Evolutionary conservation across 2,113 vertebrate genomes (phyloP), one percentile per base, ranked within the genome.

Genomic region (Rattus rattus): DNA sequence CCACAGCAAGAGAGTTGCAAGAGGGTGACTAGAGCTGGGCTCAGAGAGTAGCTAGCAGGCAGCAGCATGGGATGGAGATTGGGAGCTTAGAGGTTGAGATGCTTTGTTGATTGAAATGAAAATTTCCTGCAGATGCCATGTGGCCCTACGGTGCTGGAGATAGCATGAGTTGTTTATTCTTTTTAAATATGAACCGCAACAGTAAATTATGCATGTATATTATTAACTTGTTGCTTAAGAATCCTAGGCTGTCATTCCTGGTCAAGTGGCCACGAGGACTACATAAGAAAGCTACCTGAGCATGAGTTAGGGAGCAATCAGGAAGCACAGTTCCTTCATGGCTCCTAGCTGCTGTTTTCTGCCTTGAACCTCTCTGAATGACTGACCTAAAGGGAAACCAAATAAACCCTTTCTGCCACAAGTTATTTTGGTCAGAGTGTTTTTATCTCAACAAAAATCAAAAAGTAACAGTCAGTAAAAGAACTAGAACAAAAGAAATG

Each of bases 161-260:
- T 43, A 43, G 43, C 43, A 43, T 43, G 43, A 43, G 43, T 43
- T 43, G 43, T 43, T 43, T 2, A 43, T 43, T 43, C 43, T 43
- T 43, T 43, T 43, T 43, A 43, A 43, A 43, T 43, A 43, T 43
- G 43, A 43, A 43, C 43, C 43, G 43, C 43, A 43, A 43, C 43
- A 43, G 43, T 43, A 43, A 43, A 43, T 43, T 43, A 43, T 43
- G 43, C 43, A 86, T 24, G 4, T 87, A 90, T 16, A 56, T 17
- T 90, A 56, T 13, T 89, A 86, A 88, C 14, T 47, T 93, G 86
- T 93, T 91, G 72, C 26, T 90, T 75, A 95, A 87, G 72, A 92
- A 97, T 94, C 92, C 47, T 83, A 17, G 89, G 13, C 20, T 93
- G 36, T 67, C 17, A 67, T 49, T 61, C 43, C 43, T 86, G 33